These are phyloP conservation scores for Eupithecia dodoneata DNA, from an alignment of 2,888 invertebrate genomes.

Conservation along the genomic window DNA sequence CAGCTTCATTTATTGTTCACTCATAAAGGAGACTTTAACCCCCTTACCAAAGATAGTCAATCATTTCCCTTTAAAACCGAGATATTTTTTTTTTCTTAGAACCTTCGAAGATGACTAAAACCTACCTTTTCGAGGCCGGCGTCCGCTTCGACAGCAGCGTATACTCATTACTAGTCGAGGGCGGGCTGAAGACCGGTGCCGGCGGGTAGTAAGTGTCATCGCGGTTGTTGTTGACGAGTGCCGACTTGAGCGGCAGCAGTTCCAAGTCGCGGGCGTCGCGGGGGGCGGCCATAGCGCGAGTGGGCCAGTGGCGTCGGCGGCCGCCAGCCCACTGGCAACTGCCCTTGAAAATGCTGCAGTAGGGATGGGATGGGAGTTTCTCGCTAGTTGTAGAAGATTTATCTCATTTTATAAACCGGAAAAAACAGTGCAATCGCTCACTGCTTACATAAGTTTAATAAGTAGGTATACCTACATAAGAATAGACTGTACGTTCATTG, in stretches of 20 bases:
- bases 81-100: neutral
- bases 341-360: conserved; percentile 74
- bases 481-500: no score
- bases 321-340: conserved; percentile 66
- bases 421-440: neutral
- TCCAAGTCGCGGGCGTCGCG: conserved; percentile 76
- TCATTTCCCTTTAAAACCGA: neutral
- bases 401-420: neutral
- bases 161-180: conserved; percentile 76
- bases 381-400: neutral
- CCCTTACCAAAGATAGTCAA: neutral
- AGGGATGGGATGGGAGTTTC: conserved; percentile 51
- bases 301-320: conserved; percentile 63
- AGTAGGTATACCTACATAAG: neutral
- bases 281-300: conserved; percentile 72
- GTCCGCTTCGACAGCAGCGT: conserved; percentile 78
- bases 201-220: conserved; percentile 76
- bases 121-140: conserved; percentile 80
- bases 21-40: neutral
- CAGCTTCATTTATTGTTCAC: neutral
- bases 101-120: conserved; percentile 11
- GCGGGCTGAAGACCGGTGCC: conserved; percentile 63
- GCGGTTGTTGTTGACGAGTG: conserved; percentile 72
- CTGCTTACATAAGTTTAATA: neutral
- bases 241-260: conserved; percentile 77